phyloP scores from a whole-genome alignment of 1,140 invertebrate species.

The Lethocerus indicus region DNA sequence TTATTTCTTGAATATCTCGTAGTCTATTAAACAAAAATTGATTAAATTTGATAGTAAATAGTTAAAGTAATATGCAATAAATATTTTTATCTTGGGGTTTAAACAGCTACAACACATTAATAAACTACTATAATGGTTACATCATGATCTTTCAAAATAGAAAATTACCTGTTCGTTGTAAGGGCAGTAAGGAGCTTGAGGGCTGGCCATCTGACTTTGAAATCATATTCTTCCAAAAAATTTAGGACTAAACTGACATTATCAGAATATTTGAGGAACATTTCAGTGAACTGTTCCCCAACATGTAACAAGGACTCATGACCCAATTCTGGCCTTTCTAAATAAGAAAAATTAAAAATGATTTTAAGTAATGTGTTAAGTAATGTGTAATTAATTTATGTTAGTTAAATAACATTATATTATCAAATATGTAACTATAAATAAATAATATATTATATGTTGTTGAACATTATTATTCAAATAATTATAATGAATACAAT shows the following conservation, averaged over 20 bases:
- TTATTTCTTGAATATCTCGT: conserved; percentile 88
- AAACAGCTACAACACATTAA: neutral
- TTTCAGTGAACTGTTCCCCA: conserved; percentile 95
- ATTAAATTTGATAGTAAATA: neutral
- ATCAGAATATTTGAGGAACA: conserved; percentile 85
- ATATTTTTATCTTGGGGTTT: neutral
- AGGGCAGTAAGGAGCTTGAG: conserved; percentile 71
- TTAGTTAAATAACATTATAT: too few relatives aligned
- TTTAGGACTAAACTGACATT: conserved; percentile 72
- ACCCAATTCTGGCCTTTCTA: conserved; percentile 27
- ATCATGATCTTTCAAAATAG: neutral
- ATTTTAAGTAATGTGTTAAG: too few relatives aligned
- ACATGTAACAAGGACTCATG: conserved; percentile 27
- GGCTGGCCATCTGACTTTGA: conserved; percentile 72
- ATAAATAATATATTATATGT: neutral
- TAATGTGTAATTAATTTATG: too few relatives aligned
- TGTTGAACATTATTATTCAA: neutral
- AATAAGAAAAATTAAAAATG: conserved; percentile 15
- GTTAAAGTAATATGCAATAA: neutral
- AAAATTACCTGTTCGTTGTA: conserved; percentile 42
- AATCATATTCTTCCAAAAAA: conserved; percentile 91
- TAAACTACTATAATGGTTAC: neutral
- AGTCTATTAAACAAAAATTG: conserved; percentile 27
- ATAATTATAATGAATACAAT: neutral
- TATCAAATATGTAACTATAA: too few relatives aligned